Conservation (phyloP, 2,113 vertebrate genomes). For the Odobenus rosmarus region DNA sequence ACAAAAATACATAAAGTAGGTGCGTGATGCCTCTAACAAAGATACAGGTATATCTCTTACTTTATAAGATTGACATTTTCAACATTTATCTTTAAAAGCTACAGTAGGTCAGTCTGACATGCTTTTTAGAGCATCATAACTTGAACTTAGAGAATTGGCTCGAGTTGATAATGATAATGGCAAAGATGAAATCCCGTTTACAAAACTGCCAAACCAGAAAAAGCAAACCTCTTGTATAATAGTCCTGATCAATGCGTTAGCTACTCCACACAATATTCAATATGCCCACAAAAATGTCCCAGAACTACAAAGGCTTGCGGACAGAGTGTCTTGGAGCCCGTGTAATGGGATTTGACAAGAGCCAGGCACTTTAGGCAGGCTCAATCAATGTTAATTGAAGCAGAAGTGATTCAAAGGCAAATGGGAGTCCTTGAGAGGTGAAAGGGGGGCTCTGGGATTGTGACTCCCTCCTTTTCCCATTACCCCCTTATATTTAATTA, state of each 20-base stretch:
- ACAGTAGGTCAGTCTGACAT: constrained; percentile 58
- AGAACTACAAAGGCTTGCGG: constrained; percentile 16
- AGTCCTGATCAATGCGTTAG: constrained; percentile 41
- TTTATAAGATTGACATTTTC: constrained; percentile 27
- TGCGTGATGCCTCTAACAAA: background rate
- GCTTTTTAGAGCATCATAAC: constrained; percentile 53
- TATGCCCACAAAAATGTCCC: constrained; percentile 13
- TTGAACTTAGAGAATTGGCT: constrained; percentile 61
- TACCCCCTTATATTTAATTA: constrained; percentile 71
- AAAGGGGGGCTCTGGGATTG: background rate
- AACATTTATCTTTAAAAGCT: constrained; percentile 44
- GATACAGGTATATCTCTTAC: constrained; percentile 33
- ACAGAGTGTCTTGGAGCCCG: constrained; percentile 12
- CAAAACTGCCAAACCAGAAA: constrained; percentile 11
- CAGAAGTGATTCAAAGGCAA: constrained; percentile 68
- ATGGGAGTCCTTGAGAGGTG: constrained; percentile 62
- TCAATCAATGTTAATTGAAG: constrained; percentile 76
- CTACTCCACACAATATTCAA: constrained; percentile 19
- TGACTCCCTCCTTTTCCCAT: constrained; percentile 57
- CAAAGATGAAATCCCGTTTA: constrained; percentile 35
- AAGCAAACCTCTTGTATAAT: constrained; percentile 29
- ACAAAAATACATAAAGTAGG: background rate
- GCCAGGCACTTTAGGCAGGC: constrained; percentile 41
- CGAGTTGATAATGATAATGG: constrained; percentile 17
- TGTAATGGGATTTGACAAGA: constrained; percentile 74